Percentiles rank a stretch among this genome's conserved stretches.
Evolutionary conservation across 2,888 invertebrate genomes (phyloP).

Genomic region (Shargacucullia verbasci): DNA sequence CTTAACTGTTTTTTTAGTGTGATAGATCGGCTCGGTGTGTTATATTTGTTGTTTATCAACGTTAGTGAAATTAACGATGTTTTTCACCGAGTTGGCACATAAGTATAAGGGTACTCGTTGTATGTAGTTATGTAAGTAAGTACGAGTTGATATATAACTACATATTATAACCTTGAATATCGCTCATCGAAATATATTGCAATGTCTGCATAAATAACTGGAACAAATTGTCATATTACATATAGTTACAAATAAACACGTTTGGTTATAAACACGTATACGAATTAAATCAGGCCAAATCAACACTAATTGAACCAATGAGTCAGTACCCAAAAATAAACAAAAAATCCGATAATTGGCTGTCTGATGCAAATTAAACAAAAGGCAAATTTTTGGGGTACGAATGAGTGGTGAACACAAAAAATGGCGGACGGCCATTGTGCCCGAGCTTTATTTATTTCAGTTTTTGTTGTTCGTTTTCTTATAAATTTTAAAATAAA

Average conservation of each 20-base stretch:
- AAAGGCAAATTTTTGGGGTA: constrained; percentile 24
- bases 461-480: constrained; percentile 28
- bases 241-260: too few relatives aligned
- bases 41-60: constrained; percentile 45
- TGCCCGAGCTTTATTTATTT: constrained; percentile 36
- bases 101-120: too few relatives aligned
- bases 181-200: not conserved
- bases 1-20: constrained; percentile 61
- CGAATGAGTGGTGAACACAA: constrained; percentile 27
- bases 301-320: constrained; percentile 12
- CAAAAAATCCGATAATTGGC: constrained; percentile 38
- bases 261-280: too few relatives aligned
- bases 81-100: constrained; percentile 18
- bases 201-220: too few relatives aligned
- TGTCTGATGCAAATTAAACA: constrained; percentile 43
- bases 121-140: too few relatives aligned
- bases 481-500: constrained; percentile 16
- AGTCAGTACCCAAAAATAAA: constrained; percentile 36
- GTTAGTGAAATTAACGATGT: constrained; percentile 35
- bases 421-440: constrained; percentile 36
- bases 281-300: constrained; percentile 1
- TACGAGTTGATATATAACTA: too few relatives aligned
- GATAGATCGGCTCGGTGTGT: constrained; percentile 51
- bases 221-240: too few relatives aligned
- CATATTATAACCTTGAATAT: not conserved